Conservation (phyloP, 2,113 vertebrate genomes). For the Osmerus mordax region DNA sequence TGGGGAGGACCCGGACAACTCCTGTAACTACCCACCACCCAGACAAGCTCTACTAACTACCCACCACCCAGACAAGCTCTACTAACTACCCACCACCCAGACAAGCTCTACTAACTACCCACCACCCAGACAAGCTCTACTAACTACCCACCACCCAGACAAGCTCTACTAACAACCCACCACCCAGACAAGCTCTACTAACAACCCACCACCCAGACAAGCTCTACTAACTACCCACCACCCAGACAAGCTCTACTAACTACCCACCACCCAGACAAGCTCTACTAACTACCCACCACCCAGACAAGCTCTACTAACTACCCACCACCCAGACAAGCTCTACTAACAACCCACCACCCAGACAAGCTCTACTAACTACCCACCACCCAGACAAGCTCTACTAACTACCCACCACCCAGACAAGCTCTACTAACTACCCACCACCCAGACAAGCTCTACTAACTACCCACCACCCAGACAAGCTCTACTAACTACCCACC, state of each 20-base stretch:
- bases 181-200: conserved; percentile 53
- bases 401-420: conserved; percentile 72
- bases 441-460: conserved; percentile 61
- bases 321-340: conserved; percentile 72
- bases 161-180: conserved; percentile 58
- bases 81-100: conserved; percentile 72
- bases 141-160: conserved; percentile 72
- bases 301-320: background rate
- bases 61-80: too few relatives aligned
- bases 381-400: conserved; percentile 69
- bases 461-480: conserved; percentile 72
- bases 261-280: conserved; percentile 72
- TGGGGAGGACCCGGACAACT: too few relatives aligned
- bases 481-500: conserved; percentile 65
- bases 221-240: conserved; percentile 71
- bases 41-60: too few relatives aligned
- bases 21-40: too few relatives aligned
- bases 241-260: background rate
- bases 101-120: conserved; percentile 30
- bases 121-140: conserved; percentile 67
- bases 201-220: conserved; percentile 72
- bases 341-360: conserved; percentile 72
- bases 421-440: conserved; percentile 48
- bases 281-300: conserved; percentile 72
- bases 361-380: conserved; percentile 19